Evolutionary conservation across 2,113 vertebrate species (phyloP), one percentile per base, ranked within the genome.

Genomic region (Pygoscelis antarcticus): DNA sequence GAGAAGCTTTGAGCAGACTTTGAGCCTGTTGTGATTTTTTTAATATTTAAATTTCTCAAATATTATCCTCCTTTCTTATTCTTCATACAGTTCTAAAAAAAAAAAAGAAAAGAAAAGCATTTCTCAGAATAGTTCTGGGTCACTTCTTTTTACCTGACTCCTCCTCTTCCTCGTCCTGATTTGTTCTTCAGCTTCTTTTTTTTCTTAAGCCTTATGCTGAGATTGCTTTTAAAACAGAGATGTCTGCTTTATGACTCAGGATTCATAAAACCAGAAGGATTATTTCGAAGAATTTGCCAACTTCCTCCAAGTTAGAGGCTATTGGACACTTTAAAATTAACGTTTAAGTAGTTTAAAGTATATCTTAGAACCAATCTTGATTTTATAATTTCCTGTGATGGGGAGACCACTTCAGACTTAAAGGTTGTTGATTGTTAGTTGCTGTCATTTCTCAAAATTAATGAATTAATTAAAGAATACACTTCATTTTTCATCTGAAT

Each of bases 341-440:
- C 38, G 38, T 38, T 46, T 22, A 38, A 76, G 34, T 68, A 66
- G 29, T 84, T 88, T 64, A 44, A 90, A 92, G 26, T 52, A 25
- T 94, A 65, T 95, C 74, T 60, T 68, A 93, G 82, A 90, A 55
- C 27, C 38, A 60, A 3, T 85, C 92, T 86, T 74, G 44, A 69
- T 88, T 90, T 96, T 90, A 61, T 88, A 69, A 88, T 93, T 95
- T 96, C 85, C 88, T 93, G 44, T 83, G 71, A 71, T 44, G 40
- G 85, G 91, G 52, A 92, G 20, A 40, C 66, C 40, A 80, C 92
- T 97, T 95, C 62, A 95, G 38, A 54, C 86, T 66, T 76, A 15
- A 52, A 87, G 36, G 36, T 29, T 92, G 60, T 72, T 83, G 82
- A 58, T 77, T 86, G 66, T 80, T 93, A 72, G 34, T 62, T 89